These are phyloP conservation scores for Catamblyrhynchus diadema DNA, from an alignment of 2,797 vertebrate species.

Conservation along the genomic window DNA sequence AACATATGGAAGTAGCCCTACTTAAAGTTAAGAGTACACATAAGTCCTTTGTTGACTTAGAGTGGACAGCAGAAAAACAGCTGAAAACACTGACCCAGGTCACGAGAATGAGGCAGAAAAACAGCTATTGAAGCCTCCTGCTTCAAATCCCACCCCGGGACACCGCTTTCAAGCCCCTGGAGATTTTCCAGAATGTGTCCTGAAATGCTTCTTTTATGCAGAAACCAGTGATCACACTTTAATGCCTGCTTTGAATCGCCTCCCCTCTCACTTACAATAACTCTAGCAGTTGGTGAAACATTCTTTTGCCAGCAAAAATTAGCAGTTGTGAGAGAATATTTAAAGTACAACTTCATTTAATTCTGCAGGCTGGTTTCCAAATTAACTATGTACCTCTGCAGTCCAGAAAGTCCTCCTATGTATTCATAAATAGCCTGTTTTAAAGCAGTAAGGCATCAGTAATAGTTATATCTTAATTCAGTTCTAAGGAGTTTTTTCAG, in stretches of 20 bases:
- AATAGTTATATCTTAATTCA: not conserved
- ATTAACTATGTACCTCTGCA: not conserved
- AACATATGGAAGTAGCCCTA: not conserved
- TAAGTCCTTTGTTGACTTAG: constrained; percentile 38
- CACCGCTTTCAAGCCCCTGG: not conserved
- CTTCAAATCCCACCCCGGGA: not conserved
- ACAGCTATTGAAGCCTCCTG: not conserved
- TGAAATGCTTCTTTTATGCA: not conserved
- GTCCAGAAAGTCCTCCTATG: not conserved
- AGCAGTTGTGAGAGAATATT: not conserved
- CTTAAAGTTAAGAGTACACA: constrained; percentile 23
- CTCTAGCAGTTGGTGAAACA: not conserved
- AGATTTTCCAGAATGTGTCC: not conserved
- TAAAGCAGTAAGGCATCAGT: not conserved
- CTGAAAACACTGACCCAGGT: constrained; percentile 30
- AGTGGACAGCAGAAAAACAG: constrained; percentile 1
- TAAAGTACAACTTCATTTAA: not conserved
- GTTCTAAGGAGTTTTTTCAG: not conserved
- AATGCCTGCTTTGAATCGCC: not conserved
- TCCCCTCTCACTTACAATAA: not conserved
- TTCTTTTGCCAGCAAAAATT: not conserved
- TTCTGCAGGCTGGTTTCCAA: not conserved
- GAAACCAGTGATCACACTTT: not conserved
- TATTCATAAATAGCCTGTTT: not conserved
- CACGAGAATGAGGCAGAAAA: constrained; percentile 18